Percentiles rank a stretch among this genome's conserved stretches.
Conservation (phyloP, 2,113 vertebrate genomes). For the Thermophis baileyi region DNA sequence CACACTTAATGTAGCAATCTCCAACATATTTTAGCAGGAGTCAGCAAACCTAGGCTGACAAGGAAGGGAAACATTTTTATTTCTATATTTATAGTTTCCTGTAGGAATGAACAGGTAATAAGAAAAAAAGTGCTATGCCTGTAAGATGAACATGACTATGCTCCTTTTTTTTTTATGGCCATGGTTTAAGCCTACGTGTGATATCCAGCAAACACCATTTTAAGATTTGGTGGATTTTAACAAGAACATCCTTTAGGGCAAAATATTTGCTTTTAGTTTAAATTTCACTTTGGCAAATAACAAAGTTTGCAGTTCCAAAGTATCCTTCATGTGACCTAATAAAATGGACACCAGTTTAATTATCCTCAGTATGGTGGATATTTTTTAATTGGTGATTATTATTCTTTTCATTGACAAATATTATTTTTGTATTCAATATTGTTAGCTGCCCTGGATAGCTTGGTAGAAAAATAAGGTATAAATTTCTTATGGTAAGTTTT, state of each 20-base stretch:
- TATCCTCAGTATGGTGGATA: not conserved
- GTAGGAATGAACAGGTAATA: not conserved
- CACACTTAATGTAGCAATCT: not conserved
- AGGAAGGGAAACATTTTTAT: not conserved
- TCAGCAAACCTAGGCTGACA: not conserved
- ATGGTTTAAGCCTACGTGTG: conserved; percentile 38
- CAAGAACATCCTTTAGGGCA: conserved; percentile 58
- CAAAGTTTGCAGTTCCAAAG: conserved; percentile 38
- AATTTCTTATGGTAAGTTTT: not conserved
- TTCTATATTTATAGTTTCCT: not conserved
- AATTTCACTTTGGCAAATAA: conserved; percentile 54
- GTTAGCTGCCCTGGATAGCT: not conserved
- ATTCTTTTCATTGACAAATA: not conserved
- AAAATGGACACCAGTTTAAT: conserved; percentile 11
- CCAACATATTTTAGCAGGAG: not conserved
- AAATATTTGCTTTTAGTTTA: conserved; percentile 43
- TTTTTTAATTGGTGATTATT: not conserved
- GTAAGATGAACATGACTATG: conserved; percentile 29
- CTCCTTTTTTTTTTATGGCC: conserved; percentile 9
- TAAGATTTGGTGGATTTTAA: conserved; percentile 63
- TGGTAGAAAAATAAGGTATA: not conserved
- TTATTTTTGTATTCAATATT: not conserved
- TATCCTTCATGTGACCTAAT: conserved; percentile 29
- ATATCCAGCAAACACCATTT: conserved; percentile 58
- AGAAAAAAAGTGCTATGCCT: conserved; percentile 43